Base-by-base conservation (phyloP, 2,888 invertebrate species). In the Cephalotes varians region DNA sequence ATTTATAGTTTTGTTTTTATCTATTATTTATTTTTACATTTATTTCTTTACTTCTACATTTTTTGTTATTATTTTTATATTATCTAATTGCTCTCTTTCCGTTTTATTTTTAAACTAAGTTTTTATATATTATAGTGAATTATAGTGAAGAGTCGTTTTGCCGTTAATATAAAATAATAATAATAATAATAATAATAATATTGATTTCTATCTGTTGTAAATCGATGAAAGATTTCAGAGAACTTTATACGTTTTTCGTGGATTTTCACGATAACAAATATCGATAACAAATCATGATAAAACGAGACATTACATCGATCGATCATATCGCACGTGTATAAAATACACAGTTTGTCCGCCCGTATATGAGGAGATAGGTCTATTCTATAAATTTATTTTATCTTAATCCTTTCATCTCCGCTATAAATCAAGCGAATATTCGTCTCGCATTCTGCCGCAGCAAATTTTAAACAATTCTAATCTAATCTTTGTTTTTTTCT, bases 301-400 rank as follows among this genome's bases (percentile, higher is more conserved):
- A n/a, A n/a, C 15, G 15, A 4, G 15, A 58, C 15, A 56, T 34
- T 73, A 58, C 15, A 2, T 21, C 31, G 28, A 72, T 72, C 31
- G 9, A 73, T 73, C n/a, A 21, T 9, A 21, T 58, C 15, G 28
- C 37, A 54, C 12, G 44, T 72, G 56, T 72, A 18, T 58, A 60
- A 60, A 44, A 31, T 73, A 58, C n/a, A 72, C 15, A 44, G 15
- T 58, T 21, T 15, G 15, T 28, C 3, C 18, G 51, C 12, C 28
- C 67, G 47, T 28, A 31, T 21, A 21, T 0, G 21, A 69, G 9
- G 15, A 9, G 4, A 49, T 49, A 69, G 1, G 31, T 40, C 1
- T 72, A 56, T 34, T 21, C 15, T 31, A 72, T 58, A 58, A 72
- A 72, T 73, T 21, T 40, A 73, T 73, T 28, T 72, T 21, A 73